These are phyloP conservation scores for Oreortyx pictus DNA, from an alignment of 2,797 vertebrate species.

Conservation along the genomic window DNA sequence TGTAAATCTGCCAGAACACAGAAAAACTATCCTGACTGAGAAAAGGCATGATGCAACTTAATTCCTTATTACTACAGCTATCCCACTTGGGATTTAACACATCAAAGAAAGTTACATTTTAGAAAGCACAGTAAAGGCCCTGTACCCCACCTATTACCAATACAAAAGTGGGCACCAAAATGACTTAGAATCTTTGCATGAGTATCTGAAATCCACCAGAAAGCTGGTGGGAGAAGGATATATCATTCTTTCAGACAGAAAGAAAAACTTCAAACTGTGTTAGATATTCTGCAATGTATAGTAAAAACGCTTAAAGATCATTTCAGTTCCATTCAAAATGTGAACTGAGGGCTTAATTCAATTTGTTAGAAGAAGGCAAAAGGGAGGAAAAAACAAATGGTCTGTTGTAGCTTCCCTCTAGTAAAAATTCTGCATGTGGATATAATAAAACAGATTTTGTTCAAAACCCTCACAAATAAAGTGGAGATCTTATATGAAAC, in stretches of 20 bases:
- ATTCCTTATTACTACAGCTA: background rate
- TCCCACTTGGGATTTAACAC: background rate
- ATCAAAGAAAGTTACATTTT: background rate
- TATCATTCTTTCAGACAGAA: background rate
- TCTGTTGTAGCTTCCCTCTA: background rate
- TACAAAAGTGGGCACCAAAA: background rate
- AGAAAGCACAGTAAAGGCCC: background rate
- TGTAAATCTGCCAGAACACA: conserved; percentile 4
- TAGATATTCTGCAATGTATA: background rate
- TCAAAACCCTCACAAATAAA: background rate
- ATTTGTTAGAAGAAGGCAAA: background rate
- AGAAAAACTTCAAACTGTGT: background rate
- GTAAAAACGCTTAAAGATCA: background rate
- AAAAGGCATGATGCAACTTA: conserved; percentile 8
- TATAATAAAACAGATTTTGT: background rate
- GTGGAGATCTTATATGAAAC: background rate
- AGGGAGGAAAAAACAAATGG: background rate
- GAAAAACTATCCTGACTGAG: background rate
- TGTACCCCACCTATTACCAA: background rate
- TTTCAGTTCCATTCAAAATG: background rate
- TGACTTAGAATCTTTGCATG: background rate
- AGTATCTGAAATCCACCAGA: background rate
- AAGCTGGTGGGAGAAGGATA: background rate
- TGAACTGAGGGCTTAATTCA: background rate
- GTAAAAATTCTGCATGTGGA: background rate